phyloP scores from a whole-genome alignment of 2,888 invertebrate species.

The Hirtodrosophila trivittata region DNA sequence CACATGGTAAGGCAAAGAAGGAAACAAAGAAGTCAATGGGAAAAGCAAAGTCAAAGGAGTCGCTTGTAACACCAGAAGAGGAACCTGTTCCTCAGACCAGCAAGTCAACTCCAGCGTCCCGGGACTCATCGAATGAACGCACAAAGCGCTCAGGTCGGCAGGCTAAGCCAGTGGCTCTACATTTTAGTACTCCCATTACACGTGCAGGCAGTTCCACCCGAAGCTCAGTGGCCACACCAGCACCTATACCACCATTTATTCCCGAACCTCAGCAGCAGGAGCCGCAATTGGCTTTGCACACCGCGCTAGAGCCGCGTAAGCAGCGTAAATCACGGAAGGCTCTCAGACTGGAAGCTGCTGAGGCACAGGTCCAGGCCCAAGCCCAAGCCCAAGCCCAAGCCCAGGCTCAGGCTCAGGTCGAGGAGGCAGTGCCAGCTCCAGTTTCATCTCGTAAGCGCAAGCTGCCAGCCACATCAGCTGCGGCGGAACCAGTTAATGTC shows the following conservation, averaged over 20 bases:
- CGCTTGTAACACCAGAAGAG: not conserved
- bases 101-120: not conserved
- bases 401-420: too few species aligned
- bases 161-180: too few species aligned
- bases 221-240: not conserved
- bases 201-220: slow-evolving; percentile 13
- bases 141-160: slow-evolving; percentile 21
- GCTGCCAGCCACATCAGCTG: not conserved
- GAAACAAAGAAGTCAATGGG: not conserved
- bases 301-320: too few species aligned
- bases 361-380: too few species aligned
- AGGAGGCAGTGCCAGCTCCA: too few species aligned
- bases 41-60: slow-evolving; percentile 7
- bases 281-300: too few species aligned
- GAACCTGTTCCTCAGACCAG: not conserved
- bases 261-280: too few species aligned
- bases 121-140: slow-evolving; percentile 15
- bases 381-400: too few species aligned
- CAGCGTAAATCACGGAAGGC: too few species aligned
- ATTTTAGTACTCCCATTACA: too few species aligned
- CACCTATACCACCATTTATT: not conserved
- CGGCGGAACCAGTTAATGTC: not conserved
- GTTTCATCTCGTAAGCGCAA: too few species aligned
- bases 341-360: too few species aligned
- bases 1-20: not conserved